phyloP scores from a whole-genome alignment of 37 sponge, comb jelly and placozoan genomes.

The Ianthella basta region DNA sequence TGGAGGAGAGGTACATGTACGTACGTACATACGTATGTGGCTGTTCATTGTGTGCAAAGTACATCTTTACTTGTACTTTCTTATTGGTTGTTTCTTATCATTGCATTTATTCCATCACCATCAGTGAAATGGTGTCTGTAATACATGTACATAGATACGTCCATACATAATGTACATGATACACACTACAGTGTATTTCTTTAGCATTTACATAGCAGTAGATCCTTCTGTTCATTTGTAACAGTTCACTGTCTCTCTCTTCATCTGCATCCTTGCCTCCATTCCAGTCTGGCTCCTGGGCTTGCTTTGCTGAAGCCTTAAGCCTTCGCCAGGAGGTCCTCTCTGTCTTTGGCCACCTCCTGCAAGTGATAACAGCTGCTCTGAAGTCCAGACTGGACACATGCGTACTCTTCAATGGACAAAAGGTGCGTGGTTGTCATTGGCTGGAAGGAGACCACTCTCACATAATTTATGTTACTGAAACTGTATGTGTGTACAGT shows the following conservation, averaged over 20 bases:
- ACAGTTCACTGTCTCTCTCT: no score
- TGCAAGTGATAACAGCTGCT: slow-evolving; percentile 52
- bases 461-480: no score
- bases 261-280: neutral
- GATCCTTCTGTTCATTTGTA: no score
- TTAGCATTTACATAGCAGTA: no score
- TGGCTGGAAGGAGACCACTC: neutral
- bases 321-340: slow-evolving; percentile 39
- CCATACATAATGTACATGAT: neutral
- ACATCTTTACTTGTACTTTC: no score
- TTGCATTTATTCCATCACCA: no score
- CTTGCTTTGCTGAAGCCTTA: slow-evolving; percentile 64
- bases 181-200: neutral
- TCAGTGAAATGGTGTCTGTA: no score
- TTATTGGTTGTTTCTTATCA: no score
- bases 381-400: slow-evolving; percentile 38
- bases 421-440: slow-evolving; percentile 57
- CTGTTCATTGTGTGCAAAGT: no score
- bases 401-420: slow-evolving; percentile 41
- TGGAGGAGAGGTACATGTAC: neutral
- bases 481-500: no score
- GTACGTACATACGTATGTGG: neutral
- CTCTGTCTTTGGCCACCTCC: slow-evolving; percentile 64
- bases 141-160: neutral
- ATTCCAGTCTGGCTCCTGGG: slow-evolving; percentile 76